Conservation (phyloP, 2,113 vertebrate species). For the Nestor notabilis region DNA sequence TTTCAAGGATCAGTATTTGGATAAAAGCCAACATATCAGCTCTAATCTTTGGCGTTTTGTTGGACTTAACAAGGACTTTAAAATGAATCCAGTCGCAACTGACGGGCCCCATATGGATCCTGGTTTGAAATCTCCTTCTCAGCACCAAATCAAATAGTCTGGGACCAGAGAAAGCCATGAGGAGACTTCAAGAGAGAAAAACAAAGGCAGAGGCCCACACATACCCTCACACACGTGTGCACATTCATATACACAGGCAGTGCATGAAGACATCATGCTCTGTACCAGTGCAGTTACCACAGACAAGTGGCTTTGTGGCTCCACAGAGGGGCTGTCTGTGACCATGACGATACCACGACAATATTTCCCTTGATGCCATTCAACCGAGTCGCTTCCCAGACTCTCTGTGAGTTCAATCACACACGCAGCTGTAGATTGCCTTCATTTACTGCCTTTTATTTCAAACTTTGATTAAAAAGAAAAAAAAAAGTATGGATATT, state of each 20-base stretch:
- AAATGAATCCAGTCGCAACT: conserved; percentile 63
- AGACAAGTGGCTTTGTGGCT: conserved; percentile 2
- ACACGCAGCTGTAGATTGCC: neutral
- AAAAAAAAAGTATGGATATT: neutral
- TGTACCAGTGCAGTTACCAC: accelerated
- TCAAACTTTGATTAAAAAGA: neutral
- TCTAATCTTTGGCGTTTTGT: conserved; percentile 71
- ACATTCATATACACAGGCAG: neutral
- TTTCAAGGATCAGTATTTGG: conserved; percentile 61
- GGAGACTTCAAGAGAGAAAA: neutral
- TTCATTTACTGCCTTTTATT: conserved; percentile 6
- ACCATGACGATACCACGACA: neutral
- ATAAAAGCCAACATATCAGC: conserved; percentile 62
- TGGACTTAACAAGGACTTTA: conserved; percentile 69
- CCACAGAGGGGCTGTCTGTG: conserved; percentile 17
- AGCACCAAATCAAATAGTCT: neutral
- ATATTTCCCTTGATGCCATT: conserved; percentile 12
- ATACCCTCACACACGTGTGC: neutral
- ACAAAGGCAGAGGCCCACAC: neutral
- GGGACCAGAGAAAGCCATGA: neutral
- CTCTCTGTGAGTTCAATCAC: neutral
- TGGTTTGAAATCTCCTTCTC: conserved; percentile 37
- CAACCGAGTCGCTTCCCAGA: neutral
- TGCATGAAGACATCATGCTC: neutral
- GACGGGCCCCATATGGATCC: conserved; percentile 65